Evolutionary conservation across 2,888 invertebrate genomes (phyloP).

Genomic region (Eueremaeus valkanovi): DNA sequence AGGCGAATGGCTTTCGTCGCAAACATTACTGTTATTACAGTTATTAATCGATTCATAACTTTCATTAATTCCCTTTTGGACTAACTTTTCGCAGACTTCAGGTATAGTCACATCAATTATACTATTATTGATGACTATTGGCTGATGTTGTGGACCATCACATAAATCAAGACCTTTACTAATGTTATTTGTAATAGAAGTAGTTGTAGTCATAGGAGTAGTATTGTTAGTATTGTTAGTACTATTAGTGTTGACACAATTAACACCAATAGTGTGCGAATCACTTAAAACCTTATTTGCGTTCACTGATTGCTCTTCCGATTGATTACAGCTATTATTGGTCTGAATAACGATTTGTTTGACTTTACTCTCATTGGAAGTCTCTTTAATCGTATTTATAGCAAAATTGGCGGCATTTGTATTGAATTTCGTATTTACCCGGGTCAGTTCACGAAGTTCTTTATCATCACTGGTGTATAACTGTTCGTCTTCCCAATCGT

Average conservation of each 20-base stretch:
- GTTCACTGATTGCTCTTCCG: too few relatives aligned
- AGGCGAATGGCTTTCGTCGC: not conserved
- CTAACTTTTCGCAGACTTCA: slow-evolving; percentile 23
- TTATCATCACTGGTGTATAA: slow-evolving; percentile 4
- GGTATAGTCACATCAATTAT: not conserved
- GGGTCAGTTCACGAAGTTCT: slow-evolving; percentile 29
- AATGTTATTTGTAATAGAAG: too few relatives aligned
- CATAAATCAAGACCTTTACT: too few relatives aligned
- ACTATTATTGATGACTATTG: not conserved
- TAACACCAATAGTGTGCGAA: too few relatives aligned
- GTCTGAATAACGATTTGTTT: not conserved
- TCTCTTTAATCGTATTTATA: not conserved
- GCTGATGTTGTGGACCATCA: not conserved
- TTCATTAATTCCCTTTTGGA: not conserved
- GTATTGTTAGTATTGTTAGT: too few relatives aligned
- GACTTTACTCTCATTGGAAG: not conserved
- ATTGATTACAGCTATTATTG: not conserved
- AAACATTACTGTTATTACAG: not conserved
- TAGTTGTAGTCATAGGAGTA: too few relatives aligned
- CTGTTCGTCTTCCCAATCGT: not conserved
- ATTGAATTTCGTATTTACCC: slow-evolving; percentile 8
- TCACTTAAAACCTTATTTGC: too few relatives aligned
- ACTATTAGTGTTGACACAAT: too few relatives aligned
- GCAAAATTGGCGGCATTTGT: slow-evolving; percentile 28
- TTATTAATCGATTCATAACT: not conserved